These are phyloP conservation scores for Baronia brevicornis DNA, from an alignment of 2,888 invertebrate species.

Conservation along the genomic window DNA sequence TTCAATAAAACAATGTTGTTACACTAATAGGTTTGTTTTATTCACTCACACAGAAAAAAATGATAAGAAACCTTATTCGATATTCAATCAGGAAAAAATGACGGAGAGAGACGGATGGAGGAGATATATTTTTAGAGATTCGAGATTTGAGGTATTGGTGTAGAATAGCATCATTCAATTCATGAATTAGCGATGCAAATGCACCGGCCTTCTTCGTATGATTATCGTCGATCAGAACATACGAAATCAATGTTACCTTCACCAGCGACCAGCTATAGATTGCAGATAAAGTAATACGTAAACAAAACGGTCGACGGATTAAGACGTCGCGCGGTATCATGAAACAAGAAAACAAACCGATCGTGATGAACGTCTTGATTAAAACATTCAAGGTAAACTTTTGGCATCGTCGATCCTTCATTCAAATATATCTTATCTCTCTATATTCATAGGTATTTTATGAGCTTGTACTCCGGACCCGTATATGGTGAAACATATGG, in stretches of 20 bases:
- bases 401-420: conserved; percentile 42
- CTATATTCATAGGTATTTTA: conserved; percentile 43
- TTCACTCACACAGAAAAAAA: too few species aligned
- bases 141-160: too few species aligned
- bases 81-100: too few species aligned
- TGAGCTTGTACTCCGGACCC: conserved; percentile 52
- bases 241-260: conserved; percentile 16
- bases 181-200: too few species aligned
- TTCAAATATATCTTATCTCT: conserved; percentile 53
- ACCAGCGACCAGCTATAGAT: too few species aligned
- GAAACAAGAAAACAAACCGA: conserved; percentile 58
- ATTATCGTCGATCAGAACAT: conserved; percentile 5
- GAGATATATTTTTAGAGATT: too few species aligned
- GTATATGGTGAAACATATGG: conserved; percentile 35
- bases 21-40: too few species aligned
- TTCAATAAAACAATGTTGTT: too few species aligned
- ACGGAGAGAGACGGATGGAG: too few species aligned
- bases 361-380: conserved; percentile 63
- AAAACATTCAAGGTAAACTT: conserved; percentile 62
- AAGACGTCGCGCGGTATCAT: conserved; percentile 48
- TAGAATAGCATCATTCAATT: too few species aligned
- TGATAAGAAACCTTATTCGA: too few species aligned
- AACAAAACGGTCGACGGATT: conserved; percentile 48
- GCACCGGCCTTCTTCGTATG: too few species aligned
- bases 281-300: conserved; percentile 44